These are phyloP conservation scores for Uropsilus gracilis DNA, from an alignment of 2,113 vertebrate species.

Conservation along the genomic window DNA sequence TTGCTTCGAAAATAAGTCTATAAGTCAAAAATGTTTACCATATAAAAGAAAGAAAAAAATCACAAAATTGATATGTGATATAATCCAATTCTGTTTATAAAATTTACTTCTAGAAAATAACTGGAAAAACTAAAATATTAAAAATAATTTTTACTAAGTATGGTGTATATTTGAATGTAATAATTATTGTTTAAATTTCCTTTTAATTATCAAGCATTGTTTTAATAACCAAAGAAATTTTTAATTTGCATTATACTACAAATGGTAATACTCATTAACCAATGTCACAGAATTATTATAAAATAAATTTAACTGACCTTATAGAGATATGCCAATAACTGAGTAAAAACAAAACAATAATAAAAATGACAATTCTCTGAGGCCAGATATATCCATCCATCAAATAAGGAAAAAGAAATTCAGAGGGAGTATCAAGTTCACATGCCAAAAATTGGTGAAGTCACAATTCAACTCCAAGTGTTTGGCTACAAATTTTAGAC, in stretches of 20 bases:
- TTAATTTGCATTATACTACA: not conserved
- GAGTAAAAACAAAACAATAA: constrained; percentile 13
- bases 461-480: not conserved
- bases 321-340: not conserved
- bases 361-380: not conserved
- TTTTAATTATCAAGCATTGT: not conserved
- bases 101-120: not conserved
- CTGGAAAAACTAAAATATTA: not conserved
- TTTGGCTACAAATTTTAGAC: not conserved
- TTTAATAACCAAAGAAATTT: not conserved
- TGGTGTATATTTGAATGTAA: not conserved
- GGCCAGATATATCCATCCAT: not conserved
- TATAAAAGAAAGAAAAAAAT: not conserved
- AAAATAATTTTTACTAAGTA: not conserved
- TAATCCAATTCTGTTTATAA: not conserved
- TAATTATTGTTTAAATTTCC: not conserved
- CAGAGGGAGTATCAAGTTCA: not conserved
- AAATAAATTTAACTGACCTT: not conserved
- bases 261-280: not conserved
- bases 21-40: not conserved
- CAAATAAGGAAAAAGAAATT: not conserved
- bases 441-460: not conserved
- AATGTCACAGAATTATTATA: not conserved
- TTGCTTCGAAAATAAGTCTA: not conserved
- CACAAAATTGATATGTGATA: not conserved